Percentiles rank a stretch among this genome's conserved stretches.
Evolutionary conservation across 1,140 invertebrate species (phyloP).

Genomic region (Popillia japonica): DNA sequence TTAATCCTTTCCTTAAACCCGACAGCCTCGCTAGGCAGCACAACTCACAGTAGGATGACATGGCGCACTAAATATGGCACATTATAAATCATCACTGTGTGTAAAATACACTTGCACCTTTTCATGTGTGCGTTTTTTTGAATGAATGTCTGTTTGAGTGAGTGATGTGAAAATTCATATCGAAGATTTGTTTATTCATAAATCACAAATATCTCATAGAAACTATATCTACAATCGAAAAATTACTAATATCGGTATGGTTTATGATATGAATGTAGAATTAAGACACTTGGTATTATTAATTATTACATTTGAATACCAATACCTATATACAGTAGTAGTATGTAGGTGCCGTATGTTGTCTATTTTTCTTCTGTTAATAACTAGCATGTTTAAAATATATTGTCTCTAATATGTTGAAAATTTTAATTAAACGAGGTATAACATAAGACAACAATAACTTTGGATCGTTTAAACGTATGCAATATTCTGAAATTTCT

Average conservation of each 20-base stretch:
- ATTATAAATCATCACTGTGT: slow-evolving; percentile 54
- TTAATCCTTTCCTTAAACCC: slow-evolving; percentile 36
- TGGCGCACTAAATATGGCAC: slow-evolving; percentile 61
- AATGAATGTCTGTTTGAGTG: not conserved
- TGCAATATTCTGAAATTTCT: no score
- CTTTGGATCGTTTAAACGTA: no score
- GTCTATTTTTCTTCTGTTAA: slow-evolving; percentile 16
- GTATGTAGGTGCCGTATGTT: slow-evolving; percentile 36
- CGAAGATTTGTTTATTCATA: not conserved
- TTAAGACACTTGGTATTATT: slow-evolving; percentile 49
- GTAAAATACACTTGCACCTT: slow-evolving; percentile 60
- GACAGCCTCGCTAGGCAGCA: slow-evolving; percentile 57
- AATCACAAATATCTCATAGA: not conserved
- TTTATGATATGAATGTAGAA: not conserved
- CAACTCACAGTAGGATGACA: slow-evolving; percentile 60
- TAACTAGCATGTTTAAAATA: slow-evolving; percentile 23
- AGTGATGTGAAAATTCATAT: slow-evolving; percentile 6
- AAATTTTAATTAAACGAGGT: no score
- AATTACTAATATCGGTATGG: not conserved
- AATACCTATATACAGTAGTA: slow-evolving; percentile 62
- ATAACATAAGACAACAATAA: no score
- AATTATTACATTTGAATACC: slow-evolving; percentile 71
- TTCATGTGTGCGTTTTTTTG: slow-evolving; percentile 51
- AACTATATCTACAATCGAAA: not conserved
- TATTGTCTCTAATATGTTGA: not conserved